Percentiles rank a stretch among this genome's conserved stretches.
Conservation (phyloP, 2,797 vertebrate genomes). For the Kryptopterus vitreolus region DNA sequence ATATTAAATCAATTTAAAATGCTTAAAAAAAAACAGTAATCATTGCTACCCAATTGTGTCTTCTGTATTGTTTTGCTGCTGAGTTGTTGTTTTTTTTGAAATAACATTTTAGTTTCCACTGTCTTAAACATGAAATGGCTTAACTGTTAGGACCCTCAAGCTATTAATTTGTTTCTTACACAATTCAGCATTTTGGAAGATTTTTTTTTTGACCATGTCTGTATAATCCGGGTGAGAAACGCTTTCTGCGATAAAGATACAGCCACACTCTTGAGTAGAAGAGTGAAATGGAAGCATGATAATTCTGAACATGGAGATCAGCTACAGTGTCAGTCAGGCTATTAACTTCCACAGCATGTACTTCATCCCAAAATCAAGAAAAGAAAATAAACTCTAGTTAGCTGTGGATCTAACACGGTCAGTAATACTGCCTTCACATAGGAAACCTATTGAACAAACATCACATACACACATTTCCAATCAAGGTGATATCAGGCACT, state of each 20-base stretch:
- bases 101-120: conserved; percentile 54
- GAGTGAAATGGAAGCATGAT: conserved; percentile 48
- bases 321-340: conserved; percentile 53
- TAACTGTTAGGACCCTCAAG: conserved; percentile 51
- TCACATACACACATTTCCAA: conserved; percentile 46
- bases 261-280: conserved; percentile 48
- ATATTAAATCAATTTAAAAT: conserved; percentile 51
- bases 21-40: conserved; percentile 44
- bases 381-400: conserved; percentile 20
- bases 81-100: conserved; percentile 49
- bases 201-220: conserved; percentile 62
- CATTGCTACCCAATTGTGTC: conserved; percentile 46
- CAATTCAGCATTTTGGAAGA: conserved; percentile 54
- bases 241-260: conserved; percentile 60
- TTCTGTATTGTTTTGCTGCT: conserved; percentile 57
- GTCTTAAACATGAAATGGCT: conserved; percentile 59
- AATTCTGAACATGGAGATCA: conserved; percentile 48
- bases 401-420: conserved; percentile 46
- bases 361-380: conserved; percentile 40
- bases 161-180: conserved; percentile 48
- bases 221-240: conserved; percentile 51
- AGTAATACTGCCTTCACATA: conserved; percentile 54
- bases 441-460: conserved; percentile 54
- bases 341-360: conserved; percentile 54
- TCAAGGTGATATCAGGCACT: conserved; percentile 47